Base-by-base conservation (phyloP, 2,888 invertebrate genomes). In the Drosophila atripex region DNA sequence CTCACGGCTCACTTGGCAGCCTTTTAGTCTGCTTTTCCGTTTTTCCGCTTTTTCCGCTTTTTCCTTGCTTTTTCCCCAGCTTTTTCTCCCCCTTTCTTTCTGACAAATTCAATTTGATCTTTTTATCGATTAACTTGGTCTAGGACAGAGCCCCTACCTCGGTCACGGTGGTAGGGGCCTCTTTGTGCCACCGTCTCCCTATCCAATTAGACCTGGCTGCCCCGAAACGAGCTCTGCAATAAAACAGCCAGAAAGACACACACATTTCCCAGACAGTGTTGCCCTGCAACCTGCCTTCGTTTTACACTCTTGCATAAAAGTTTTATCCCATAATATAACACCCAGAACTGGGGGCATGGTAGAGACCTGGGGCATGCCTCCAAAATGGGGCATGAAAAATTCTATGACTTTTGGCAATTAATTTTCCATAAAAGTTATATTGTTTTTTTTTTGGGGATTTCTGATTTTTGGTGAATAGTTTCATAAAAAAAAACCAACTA, bases 181-280 rank as follows among this genome's bases (percentile, higher is more conserved):
- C 11, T 14, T 32, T 14, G 14, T 30, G 54, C 18, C 55, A 25
- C 61, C 35, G 47, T 54, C 72, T 73, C 50, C 71, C 78, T 83
- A 83, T 83, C 82, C 82, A 84, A 83, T 83, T 83, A 83, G 82
- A 61, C 73, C 70, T 59, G 65, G 80, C 69, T 77, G 57, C 69
- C 84, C 75, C 53, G 78, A 86, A 82, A 86, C 78, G 80, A 76
- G 80, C 80, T 58, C 43, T 64, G 75, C 80, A 84, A 84, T 86
- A 80, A 83, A 83, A 76, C 57, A 76, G 18, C 3, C 18, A 41
- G 5, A 77, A 82, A 14, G 60, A 23, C 50, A 52, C 23, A 63
- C 46, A 57, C 14, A 39, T 3, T 9, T 59, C 45, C 32, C 47
- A 50, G 47, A 55, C 35, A 49, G 41, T 60, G 60, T 60, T 64